phyloP scores from a whole-genome alignment of 2,888 invertebrate species.

The Synergus umbraculus region DNA sequence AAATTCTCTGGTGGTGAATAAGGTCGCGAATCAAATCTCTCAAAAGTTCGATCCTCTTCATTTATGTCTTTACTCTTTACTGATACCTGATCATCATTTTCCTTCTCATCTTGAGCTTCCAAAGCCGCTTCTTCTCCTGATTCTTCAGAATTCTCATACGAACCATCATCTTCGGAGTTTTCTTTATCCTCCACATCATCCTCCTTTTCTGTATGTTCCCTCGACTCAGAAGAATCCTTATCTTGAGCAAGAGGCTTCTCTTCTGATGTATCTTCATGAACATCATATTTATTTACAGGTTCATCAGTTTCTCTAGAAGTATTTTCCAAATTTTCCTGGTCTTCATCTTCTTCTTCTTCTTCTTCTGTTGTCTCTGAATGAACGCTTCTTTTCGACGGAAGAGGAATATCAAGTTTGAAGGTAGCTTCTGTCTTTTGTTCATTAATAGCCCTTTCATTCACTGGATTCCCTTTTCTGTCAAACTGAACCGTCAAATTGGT shows the following conservation, averaged over 20 bases:
- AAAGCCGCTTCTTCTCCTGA: conserved; percentile 43
- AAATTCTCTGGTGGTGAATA: conserved; percentile 69
- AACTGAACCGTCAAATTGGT: neutral
- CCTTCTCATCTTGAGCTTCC: conserved; percentile 36
- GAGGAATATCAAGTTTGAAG: neutral
- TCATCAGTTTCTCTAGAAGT: neutral
- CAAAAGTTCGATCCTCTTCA: conserved; percentile 60
- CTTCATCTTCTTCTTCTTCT: too few relatives aligned
- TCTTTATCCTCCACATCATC: conserved; percentile 45
- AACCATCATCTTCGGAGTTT: conserved; percentile 42
- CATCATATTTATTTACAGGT: conserved; percentile 50
- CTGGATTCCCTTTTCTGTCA: neutral
- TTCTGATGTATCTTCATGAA: conserved; percentile 52
- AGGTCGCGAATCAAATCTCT: conserved; percentile 64
- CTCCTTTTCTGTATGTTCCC: conserved; percentile 13
- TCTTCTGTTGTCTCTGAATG: neutral
- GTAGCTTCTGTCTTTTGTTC: neutral
- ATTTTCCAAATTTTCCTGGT: neutral
- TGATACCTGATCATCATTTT: conserved; percentile 43
- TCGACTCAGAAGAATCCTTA: conserved; percentile 19
- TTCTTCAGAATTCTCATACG: conserved; percentile 48
- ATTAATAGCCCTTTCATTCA: neutral
- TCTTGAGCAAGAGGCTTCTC: conserved; percentile 28
- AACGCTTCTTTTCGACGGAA: neutral
- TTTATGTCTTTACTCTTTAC: conserved; percentile 46